These are phyloP conservation scores for Lontra canadensis DNA, from an alignment of 2,113 vertebrate genomes.

Conservation along the genomic window DNA sequence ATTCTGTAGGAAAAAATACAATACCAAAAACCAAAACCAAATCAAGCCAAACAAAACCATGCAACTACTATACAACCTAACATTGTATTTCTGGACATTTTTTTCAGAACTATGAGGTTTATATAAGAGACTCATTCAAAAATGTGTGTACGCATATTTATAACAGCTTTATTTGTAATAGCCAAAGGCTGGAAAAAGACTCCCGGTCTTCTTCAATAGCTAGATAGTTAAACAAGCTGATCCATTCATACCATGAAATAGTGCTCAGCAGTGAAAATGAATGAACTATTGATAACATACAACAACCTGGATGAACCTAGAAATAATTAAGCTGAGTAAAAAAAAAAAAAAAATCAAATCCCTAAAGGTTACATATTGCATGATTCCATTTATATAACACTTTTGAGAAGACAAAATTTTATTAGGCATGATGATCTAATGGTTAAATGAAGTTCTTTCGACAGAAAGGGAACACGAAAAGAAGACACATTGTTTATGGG, in stretches of 20 bases:
- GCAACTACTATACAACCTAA: not conserved
- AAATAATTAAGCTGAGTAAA: not conserved
- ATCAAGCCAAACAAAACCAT: not conserved
- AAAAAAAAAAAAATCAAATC: not conserved
- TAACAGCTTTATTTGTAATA: not conserved
- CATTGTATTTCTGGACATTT: not conserved
- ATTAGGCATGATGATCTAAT: not conserved
- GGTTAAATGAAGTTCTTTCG: not conserved
- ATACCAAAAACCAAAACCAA: not conserved
- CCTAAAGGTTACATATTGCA: not conserved
- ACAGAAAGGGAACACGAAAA: not conserved
- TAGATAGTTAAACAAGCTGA: not conserved
- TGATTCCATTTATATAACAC: not conserved
- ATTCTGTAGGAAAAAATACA: not conserved
- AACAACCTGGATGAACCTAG: not conserved
- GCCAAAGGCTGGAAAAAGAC: not conserved
- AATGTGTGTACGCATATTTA: not conserved
- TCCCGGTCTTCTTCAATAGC: not conserved
- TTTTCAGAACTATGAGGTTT: not conserved
- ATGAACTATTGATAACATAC: not conserved
- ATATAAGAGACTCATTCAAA: not conserved
- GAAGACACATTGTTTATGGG: not conserved
- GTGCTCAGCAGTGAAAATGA: not conserved
- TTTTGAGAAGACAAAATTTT: not conserved
- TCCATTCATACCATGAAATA: not conserved